phyloP scores from a whole-genome alignment of 2,797 vertebrate genomes.

The Myotis pilosus region DNA sequence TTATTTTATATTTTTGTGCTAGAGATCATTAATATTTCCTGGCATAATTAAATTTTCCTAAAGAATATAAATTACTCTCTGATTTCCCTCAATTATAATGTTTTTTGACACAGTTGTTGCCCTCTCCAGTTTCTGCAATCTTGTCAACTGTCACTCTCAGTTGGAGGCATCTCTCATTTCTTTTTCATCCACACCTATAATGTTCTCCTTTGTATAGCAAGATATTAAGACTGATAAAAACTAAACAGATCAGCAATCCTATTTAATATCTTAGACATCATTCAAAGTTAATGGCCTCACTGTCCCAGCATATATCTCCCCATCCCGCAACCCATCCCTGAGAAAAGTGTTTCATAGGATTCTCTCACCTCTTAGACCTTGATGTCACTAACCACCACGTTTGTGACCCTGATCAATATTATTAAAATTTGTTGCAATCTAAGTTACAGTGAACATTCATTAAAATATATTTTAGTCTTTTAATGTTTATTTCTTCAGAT shows the following conservation, averaged over 20 bases:
- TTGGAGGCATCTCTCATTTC: neutral
- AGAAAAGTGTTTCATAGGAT: neutral
- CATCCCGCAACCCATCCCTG: neutral
- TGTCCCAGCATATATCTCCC: neutral
- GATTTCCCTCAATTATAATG: neutral
- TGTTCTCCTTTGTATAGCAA: neutral
- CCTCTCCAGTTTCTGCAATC: neutral
- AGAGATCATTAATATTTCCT: neutral
- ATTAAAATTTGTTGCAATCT: neutral
- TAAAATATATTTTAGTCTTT: constrained; percentile 34
- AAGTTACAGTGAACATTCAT: neutral
- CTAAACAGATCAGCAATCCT: neutral
- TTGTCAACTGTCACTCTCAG: neutral
- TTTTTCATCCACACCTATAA: neutral
- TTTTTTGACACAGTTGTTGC: neutral
- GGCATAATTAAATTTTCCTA: constrained; percentile 31
- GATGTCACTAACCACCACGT: neutral
- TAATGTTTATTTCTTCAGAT: neutral
- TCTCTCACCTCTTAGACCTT: neutral
- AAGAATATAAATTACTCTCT: constrained; percentile 14
- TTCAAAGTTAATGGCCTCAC: neutral
- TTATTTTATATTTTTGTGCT: neutral
- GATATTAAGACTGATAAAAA: neutral
- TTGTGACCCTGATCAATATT: neutral
- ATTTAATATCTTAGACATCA: neutral